phyloP scores from a whole-genome alignment of 2,113 vertebrate genomes.

The Rhegmatorhina hoffmannsi region DNA sequence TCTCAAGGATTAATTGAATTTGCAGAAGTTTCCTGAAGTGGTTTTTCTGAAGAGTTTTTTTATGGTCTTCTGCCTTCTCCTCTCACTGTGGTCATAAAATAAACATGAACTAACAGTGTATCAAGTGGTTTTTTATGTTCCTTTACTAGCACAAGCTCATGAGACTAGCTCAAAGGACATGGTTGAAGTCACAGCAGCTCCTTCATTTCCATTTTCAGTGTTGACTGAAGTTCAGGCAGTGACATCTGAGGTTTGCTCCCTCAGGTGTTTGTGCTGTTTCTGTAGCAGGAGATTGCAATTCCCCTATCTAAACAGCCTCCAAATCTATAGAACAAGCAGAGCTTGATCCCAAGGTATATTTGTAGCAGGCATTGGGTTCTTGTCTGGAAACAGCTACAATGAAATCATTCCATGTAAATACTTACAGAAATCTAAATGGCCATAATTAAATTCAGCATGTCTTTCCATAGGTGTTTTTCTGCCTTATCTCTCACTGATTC shows the following conservation, averaged over 20 bases:
- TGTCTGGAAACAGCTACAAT: background rate
- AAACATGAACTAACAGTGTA: background rate
- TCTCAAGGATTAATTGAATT: background rate
- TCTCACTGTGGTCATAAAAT: background rate
- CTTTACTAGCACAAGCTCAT: background rate
- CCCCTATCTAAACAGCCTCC: background rate
- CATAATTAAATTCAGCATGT: background rate
- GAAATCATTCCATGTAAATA: background rate
- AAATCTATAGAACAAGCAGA: background rate
- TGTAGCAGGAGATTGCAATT: background rate
- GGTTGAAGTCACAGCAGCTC: background rate
- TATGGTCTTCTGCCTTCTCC: background rate
- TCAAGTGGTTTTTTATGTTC: background rate
- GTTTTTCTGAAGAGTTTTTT: background rate
- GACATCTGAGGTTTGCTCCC: background rate
- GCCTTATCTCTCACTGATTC: background rate
- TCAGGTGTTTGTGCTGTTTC: background rate
- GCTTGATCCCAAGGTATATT: background rate
- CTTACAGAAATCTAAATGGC: background rate
- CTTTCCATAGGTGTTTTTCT: background rate
- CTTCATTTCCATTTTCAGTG: conserved; percentile 24
- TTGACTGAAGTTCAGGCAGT: background rate
- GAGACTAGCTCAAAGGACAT: background rate
- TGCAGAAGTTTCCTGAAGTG: background rate
- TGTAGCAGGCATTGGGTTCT: background rate